Conservation (phyloP, 2,113 vertebrate species). For the Cynoglossus semilaevis region DNA sequence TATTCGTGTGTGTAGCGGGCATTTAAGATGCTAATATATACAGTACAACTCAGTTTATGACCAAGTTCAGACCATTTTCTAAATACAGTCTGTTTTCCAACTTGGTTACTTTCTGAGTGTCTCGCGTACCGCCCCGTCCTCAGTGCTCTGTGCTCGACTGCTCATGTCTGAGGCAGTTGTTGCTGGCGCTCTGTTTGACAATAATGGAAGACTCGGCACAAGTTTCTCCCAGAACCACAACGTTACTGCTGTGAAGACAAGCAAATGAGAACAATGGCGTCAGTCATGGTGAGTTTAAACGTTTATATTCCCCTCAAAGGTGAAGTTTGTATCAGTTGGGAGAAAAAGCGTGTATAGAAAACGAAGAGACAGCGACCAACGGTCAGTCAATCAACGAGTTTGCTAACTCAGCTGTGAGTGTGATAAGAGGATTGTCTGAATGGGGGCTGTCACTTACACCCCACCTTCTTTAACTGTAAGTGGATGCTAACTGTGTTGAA, state of each 20-base stretch:
- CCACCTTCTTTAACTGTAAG: background rate
- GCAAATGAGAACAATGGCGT: slow-evolving; percentile 61
- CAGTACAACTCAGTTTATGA: no score
- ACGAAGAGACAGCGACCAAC: background rate
- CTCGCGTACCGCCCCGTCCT: no score
- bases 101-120: no score
- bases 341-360: background rate
- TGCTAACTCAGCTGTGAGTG: slow-evolving; percentile 25
- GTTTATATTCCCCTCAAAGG: background rate
- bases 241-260: background rate
- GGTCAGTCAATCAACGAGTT: slow-evolving; percentile 26
- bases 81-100: no score
- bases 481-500: no score
- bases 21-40: no score
- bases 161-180: slow-evolving; percentile 45
- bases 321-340: background rate
- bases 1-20: no score
- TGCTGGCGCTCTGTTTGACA: slow-evolving; percentile 58
- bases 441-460: slow-evolving; percentile 14
- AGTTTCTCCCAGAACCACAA: slow-evolving; percentile 6
- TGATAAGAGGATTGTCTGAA: slow-evolving; percentile 61
- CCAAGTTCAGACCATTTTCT: no score
- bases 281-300: slow-evolving; percentile 67
- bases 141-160: slow-evolving; percentile 46
- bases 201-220: slow-evolving; percentile 19